Base-by-base conservation (phyloP, 2,113 vertebrate species). In the Buteo buteo region DNA sequence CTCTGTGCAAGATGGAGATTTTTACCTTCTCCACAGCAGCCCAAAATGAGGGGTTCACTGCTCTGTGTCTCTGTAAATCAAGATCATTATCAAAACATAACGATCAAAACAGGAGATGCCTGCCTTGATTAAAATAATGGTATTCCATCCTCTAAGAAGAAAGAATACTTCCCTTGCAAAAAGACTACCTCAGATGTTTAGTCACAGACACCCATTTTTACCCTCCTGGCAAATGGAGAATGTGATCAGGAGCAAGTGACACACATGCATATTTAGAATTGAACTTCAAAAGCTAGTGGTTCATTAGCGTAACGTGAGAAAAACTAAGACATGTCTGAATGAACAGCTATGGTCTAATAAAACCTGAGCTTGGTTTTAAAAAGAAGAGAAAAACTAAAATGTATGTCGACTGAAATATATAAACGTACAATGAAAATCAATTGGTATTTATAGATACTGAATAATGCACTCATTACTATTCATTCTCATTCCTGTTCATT, bases 381-480 rank as follows among this genome's bases (percentile, higher is more conserved):
- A 42, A 25, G 13, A 3, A 25, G 31, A 45, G 15, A 31, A 84
- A 73, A 73, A n/a, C 31, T 52, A 55, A 73, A 69, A 44, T 40
- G 31, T 34, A 9, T 12, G 58, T 86, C 4, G 31, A 28, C 58
- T 69, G 52, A 76, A 90, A 87, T 70, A 69, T 9, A 77, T 61
- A 36, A 73, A 80, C 20, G 36, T 72, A 54, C 25, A 66, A 36
- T 70, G 69, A 77, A 78, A 95, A 93, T 73, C 83, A 93, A 54
- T 73, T 89, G 90, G 78, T 95, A 94, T 95, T 96, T 97, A 91
- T 92, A 90, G 64, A 49, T 86, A 66, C 57, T 94, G 93, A 95
- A 95, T 95, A 97, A 97, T 91, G 67, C 54, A 81, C 72, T 95
- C 93, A 67, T 96, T 96, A 93, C 72, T 95, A 96, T 95, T 97